Percentiles rank a stretch among this genome's conserved stretches.
Conservation (phyloP, 2,888 invertebrate species). For the Parnassius apollo region DNA sequence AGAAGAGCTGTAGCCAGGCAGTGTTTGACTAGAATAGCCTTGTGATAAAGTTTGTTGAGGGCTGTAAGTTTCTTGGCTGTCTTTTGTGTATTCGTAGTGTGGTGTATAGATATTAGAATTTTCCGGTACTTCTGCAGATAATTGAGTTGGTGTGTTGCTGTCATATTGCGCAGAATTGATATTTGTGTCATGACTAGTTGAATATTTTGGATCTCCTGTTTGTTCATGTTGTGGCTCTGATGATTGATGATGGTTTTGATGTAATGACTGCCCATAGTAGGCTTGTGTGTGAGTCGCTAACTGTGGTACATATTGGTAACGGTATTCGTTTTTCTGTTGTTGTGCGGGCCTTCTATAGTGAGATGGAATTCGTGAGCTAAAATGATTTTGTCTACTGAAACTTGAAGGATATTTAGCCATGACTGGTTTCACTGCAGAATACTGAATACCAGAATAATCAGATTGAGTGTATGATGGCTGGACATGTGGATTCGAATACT, state of each 20-base stretch:
- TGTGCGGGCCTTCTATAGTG: slow-evolving; percentile 53
- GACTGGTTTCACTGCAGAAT: slow-evolving; percentile 73
- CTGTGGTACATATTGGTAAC: slow-evolving; percentile 59
- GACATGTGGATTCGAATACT: slow-evolving; percentile 64
- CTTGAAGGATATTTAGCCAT: slow-evolving; percentile 71
- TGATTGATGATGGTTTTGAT: slow-evolving; percentile 49
- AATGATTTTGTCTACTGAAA: slow-evolving; percentile 54
- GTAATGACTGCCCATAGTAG: slow-evolving; percentile 57
- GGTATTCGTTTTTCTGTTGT: slow-evolving; percentile 61
- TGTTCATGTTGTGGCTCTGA: slow-evolving; percentile 32
- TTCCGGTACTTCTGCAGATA: slow-evolving; percentile 29
- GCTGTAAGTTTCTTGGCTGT: slow-evolving; percentile 21
- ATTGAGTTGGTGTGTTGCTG: slow-evolving; percentile 30
- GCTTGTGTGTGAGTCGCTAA: slow-evolving; percentile 46
- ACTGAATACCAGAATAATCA: slow-evolving; percentile 70
- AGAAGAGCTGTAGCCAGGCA: slow-evolving; percentile 32
- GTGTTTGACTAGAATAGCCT: slow-evolving; percentile 29
- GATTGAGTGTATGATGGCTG: slow-evolving; percentile 68
- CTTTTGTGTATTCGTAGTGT: slow-evolving; percentile 39
- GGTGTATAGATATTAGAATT: slow-evolving; percentile 33
- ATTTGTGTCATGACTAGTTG: slow-evolving; percentile 39
- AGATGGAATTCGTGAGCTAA: slow-evolving; percentile 51
- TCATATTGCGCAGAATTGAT: slow-evolving; percentile 38
- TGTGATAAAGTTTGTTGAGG: slow-evolving; percentile 16
- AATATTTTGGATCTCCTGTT: slow-evolving; percentile 42